Percentiles rank a stretch among this genome's conserved stretches.
Evolutionary conservation across 2,113 vertebrate genomes (phyloP).

Genomic region (Phylloscopus whistleri): DNA sequence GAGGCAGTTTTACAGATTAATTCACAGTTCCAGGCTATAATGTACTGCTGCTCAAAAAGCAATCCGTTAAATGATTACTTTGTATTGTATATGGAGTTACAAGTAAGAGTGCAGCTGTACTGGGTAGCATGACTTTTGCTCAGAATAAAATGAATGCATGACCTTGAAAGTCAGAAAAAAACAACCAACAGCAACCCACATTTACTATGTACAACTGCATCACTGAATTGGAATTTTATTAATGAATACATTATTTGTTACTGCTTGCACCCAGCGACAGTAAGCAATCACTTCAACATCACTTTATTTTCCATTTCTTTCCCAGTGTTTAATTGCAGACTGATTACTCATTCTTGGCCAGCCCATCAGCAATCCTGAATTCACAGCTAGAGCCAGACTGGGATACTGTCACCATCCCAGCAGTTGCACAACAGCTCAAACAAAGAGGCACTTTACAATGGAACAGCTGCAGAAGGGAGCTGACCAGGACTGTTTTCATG

Average conservation of each 20-base stretch:
- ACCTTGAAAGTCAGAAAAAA: not conserved
- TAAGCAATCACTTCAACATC: slow-evolving; percentile 1
- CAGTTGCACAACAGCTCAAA: slow-evolving; percentile 17
- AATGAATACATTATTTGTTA: not conserved
- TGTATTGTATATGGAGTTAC: not conserved
- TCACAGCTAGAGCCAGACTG: not conserved
- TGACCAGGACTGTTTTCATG: slow-evolving; percentile 20
- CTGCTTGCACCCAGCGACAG: not conserved
- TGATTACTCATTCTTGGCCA: not conserved
- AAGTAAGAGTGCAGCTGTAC: slow-evolving; percentile 4
- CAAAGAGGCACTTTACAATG: slow-evolving; percentile 22
- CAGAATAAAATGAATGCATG: not conserved
- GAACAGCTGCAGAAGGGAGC: slow-evolving; percentile 45
- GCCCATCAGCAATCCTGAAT: not conserved
- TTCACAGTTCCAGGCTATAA: not conserved
- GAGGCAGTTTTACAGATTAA: not conserved
- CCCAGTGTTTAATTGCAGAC: not conserved
- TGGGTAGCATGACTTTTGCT: not conserved
- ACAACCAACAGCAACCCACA: not conserved
- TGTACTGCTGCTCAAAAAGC: not conserved
- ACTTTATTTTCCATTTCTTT: not conserved
- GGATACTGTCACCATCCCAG: not conserved
- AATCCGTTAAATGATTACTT: not conserved
- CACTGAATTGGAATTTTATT: not conserved
- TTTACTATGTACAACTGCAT: not conserved